Percentiles rank a stretch among this genome's conserved stretches.
Conservation (phyloP, 2,888 invertebrate species). For the Lycocerus yunnanus region DNA sequence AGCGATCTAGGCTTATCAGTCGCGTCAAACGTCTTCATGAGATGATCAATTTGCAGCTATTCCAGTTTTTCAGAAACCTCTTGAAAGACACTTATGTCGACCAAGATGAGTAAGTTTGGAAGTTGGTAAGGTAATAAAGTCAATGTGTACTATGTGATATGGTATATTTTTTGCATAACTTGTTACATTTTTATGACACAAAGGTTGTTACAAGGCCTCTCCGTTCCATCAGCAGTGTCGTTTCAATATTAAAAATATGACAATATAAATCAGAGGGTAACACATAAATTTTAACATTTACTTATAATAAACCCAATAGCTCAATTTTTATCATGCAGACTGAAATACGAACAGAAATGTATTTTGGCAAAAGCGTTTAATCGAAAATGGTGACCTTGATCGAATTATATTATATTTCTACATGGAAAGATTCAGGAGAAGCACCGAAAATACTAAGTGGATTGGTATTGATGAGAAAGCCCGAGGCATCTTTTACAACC, state of each 20-base stretch:
- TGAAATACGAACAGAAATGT: background rate
- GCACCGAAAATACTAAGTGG: too few relatives aligned
- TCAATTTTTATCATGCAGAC: background rate
- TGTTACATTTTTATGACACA: constrained; percentile 42
- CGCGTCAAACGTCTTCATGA: too few relatives aligned
- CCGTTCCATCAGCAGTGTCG: constrained; percentile 42
- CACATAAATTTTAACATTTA: background rate
- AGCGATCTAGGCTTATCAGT: too few relatives aligned
- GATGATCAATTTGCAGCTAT: too few relatives aligned
- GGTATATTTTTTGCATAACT: constrained; percentile 44
- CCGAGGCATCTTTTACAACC: too few relatives aligned
- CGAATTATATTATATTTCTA: background rate
- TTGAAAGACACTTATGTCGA: too few relatives aligned
- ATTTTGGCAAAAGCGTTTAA: background rate
- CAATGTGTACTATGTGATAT: constrained; percentile 41
- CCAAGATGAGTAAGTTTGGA: too few relatives aligned
- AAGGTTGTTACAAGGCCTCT: constrained; percentile 50
- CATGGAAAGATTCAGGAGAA: too few relatives aligned
- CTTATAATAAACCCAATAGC: background rate
- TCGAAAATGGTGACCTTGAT: background rate
- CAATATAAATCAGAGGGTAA: background rate
- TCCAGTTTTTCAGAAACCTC: too few relatives aligned
- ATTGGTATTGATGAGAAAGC: too few relatives aligned
- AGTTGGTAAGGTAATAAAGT: background rate
- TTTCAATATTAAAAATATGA: constrained; percentile 10